These are phyloP conservation scores for Scaptomyza cyrtandrae DNA, from an alignment of 2,888 invertebrate species.

Conservation along the genomic window DNA sequence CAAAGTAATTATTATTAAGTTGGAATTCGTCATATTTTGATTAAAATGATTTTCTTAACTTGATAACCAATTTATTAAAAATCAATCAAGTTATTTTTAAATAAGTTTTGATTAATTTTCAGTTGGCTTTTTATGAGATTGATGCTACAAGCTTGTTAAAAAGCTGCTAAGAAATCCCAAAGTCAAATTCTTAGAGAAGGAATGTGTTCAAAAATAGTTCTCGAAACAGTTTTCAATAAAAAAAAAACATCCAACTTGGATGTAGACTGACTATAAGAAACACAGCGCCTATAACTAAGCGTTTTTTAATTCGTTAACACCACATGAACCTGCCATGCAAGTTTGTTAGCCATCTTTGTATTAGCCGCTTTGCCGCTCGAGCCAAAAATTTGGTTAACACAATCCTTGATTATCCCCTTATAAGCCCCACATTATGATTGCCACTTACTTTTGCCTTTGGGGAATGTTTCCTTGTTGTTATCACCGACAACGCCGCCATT, in stretches of 20 bases:
- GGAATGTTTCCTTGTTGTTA: constrained; percentile 86
- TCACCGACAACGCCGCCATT: constrained; percentile 39
- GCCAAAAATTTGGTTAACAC: not conserved
- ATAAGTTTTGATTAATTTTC: not conserved
- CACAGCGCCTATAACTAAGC: not conserved
- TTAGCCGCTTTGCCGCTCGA: not conserved
- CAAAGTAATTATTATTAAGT: not conserved
- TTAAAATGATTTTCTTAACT: not conserved
- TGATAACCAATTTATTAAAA: not conserved
- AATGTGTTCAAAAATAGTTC: too few species aligned
- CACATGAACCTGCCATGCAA: not conserved
- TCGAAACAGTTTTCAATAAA: not conserved
- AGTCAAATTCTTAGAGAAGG: too few species aligned
- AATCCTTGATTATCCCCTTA: not conserved
- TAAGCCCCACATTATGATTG: not conserved
- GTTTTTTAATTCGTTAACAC: not conserved
- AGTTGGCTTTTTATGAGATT: too few species aligned
- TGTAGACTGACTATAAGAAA: too few species aligned
- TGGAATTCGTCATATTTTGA: not conserved
- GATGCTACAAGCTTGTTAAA: too few species aligned
- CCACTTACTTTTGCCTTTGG: constrained; percentile 92
- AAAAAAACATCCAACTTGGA: not conserved
- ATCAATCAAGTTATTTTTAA: not conserved
- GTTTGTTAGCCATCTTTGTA: not conserved
- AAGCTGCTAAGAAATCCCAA: too few species aligned